Conservation (phyloP, 1,140 invertebrate species). For the Ooceraea biroi region DNA sequence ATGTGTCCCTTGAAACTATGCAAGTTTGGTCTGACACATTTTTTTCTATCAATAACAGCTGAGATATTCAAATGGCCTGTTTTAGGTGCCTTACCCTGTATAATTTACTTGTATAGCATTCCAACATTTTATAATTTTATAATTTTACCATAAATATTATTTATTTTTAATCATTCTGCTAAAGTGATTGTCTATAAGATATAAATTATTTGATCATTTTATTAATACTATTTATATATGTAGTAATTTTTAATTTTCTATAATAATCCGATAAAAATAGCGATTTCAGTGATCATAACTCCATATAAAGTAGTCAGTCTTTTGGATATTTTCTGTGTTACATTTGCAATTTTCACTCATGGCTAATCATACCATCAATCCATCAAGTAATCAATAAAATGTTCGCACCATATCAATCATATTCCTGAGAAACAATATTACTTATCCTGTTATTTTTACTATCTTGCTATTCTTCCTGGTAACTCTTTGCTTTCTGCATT, state of each 20-base stretch:
- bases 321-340: too few relatives aligned
- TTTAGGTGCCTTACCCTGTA: too few relatives aligned
- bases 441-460: constrained; percentile 28
- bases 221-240: neutral
- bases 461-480: constrained; percentile 12
- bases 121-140: neutral
- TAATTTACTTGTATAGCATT: too few relatives aligned
- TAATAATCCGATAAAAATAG: neutral
- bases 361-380: constrained; percentile 54
- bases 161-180: too few relatives aligned
- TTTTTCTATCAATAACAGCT: too few relatives aligned
- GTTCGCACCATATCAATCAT: constrained; percentile 27
- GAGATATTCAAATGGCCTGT: too few relatives aligned
- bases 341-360: constrained; percentile 54
- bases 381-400: constrained; percentile 54
- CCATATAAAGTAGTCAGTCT: neutral
- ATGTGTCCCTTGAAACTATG: too few relatives aligned
- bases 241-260: neutral
- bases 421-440: constrained; percentile 59
- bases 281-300: neutral
- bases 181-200: neutral
- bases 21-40: too few relatives aligned
- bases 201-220: neutral
- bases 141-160: too few relatives aligned
- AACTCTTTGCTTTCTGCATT: constrained; percentile 44